phyloP scores from a whole-genome alignment of 2,888 invertebrate species.

The Drosophila gaucha region DNA sequence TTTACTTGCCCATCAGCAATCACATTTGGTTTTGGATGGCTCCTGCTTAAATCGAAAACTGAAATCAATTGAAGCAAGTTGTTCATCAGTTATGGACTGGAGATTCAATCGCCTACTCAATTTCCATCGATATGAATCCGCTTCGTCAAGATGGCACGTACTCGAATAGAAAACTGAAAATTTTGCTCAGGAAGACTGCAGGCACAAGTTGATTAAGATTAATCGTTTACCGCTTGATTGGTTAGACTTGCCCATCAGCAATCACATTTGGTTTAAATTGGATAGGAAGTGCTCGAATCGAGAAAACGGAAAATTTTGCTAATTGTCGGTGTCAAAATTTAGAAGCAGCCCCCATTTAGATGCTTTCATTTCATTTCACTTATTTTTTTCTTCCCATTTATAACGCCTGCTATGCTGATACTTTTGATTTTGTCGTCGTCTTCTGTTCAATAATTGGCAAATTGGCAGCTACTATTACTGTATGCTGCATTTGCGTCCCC shows the following conservation, averaged over 20 bases:
- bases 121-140: background rate
- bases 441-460: background rate
- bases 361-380: background rate
- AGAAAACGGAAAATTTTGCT: slow-evolving; percentile 19
- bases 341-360: background rate
- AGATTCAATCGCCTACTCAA: background rate
- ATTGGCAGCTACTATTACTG: slow-evolving; percentile 18
- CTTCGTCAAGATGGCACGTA: too few species aligned
- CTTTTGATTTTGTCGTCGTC: background rate
- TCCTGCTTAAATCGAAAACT: background rate
- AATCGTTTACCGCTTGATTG: background rate
- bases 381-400: background rate
- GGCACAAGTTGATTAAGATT: background rate
- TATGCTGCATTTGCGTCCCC: slow-evolving; percentile 27
- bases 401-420: slow-evolving; percentile 19
- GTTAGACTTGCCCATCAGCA: background rate
- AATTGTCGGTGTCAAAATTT: slow-evolving; percentile 8
- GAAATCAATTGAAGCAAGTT: too few species aligned
- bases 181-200: background rate
- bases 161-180: slow-evolving; percentile 1
- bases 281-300: too few species aligned
- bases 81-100: background rate
- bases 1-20: slow-evolving; percentile 42
- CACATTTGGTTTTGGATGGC: slow-evolving; percentile 10
- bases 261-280: background rate